These are phyloP conservation scores for Pecten maximus DNA, from an alignment of 2,888 invertebrate species.

Conservation along the genomic window DNA sequence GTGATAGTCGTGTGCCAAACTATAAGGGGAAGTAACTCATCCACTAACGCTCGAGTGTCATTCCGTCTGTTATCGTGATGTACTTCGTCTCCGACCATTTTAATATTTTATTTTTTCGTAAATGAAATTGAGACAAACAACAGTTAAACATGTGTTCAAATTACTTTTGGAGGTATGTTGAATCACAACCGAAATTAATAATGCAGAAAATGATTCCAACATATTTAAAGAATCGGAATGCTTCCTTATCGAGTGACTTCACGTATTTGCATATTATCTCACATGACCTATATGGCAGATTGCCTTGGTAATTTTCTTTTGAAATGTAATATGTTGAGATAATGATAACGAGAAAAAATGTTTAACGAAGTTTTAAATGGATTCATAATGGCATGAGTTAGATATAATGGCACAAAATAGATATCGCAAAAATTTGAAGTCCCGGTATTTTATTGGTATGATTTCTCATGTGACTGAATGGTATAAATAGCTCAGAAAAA, in stretches of 20 bases:
- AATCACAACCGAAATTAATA: not conserved
- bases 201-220: not conserved
- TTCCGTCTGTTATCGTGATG: not conserved
- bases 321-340: not conserved
- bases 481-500: slow-evolving; percentile 22
- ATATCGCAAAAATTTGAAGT: not conserved
- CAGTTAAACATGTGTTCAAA: not conserved
- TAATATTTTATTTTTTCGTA: not conserved
- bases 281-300: slow-evolving; percentile 1
- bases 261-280: slow-evolving; percentile 7
- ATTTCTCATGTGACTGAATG: slow-evolving; percentile 18
- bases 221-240: not conserved
- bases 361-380: no score
- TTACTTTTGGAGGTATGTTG: not conserved
- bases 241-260: slow-evolving; percentile 15
- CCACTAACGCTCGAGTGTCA: not conserved
- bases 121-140: not conserved
- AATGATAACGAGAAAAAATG: not conserved
- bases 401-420: not conserved
- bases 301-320: not conserved
- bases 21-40: not conserved
- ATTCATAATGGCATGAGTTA: no score
- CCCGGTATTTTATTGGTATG: slow-evolving; percentile 1
- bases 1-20: not conserved
- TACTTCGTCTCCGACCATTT: not conserved